These are phyloP conservation scores for Cotesia chilonis DNA, from an alignment of 1,140 invertebrate genomes.

Conservation along the genomic window DNA sequence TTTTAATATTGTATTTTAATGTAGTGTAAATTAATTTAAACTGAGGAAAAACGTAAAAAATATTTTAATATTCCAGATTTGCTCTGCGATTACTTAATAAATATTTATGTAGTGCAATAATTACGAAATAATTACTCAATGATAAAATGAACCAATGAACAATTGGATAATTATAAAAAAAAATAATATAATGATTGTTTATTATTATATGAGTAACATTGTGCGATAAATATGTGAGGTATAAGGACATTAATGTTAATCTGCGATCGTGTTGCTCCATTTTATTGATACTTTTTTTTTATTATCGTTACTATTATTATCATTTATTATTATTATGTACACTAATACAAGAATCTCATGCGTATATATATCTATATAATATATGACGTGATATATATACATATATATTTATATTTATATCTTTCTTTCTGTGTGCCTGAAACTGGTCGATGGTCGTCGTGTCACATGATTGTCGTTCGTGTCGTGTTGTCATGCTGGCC, in stretches of 20 bases:
- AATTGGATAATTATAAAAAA: neutral
- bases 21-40: neutral
- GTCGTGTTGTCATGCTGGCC: constrained; percentile 68
- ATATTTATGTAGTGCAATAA: too few species aligned
- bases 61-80: too few species aligned
- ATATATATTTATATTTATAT: constrained; percentile 47
- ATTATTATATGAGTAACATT: neutral
- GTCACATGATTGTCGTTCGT: constrained; percentile 68
- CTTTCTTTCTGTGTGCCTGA: constrained; percentile 66
- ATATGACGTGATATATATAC: constrained; percentile 39
- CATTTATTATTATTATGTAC: neutral
- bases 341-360: constrained; percentile 5
- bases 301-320: constrained; percentile 5
- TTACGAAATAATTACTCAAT: too few species aligned
- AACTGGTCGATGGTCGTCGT: constrained; percentile 66
- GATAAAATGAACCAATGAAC: too few species aligned
- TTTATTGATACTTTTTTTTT: constrained; percentile 3
- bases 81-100: too few species aligned
- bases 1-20: neutral
- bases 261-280: constrained; percentile 49
- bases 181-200: too few species aligned
- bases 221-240: too few species aligned
- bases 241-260: neutral
- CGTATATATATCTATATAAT: neutral
- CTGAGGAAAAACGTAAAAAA: too few species aligned